Evolutionary conservation across 2,113 vertebrate genomes (phyloP).

Genomic region (Vulpes ferrilata): DNA sequence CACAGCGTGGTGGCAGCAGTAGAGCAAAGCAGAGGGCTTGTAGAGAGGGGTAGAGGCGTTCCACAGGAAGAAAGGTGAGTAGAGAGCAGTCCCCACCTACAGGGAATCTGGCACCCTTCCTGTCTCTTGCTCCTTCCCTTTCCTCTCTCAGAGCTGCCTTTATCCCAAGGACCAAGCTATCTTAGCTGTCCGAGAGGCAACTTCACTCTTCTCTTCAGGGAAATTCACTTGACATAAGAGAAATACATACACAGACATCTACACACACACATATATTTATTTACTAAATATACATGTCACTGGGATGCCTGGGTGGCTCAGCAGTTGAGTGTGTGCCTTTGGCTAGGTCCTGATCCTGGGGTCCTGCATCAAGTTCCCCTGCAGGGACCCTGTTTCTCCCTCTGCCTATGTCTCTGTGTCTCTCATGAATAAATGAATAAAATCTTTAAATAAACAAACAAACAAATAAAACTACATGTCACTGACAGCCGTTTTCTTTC

Average conservation of each 20-base stretch:
- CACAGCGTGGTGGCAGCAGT: rapidly evolving
- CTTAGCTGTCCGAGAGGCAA: neutral
- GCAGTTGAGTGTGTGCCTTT: too few species aligned
- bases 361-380: too few species aligned
- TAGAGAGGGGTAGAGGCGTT: neutral
- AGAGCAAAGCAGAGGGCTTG: neutral
- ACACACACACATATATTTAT: neutral
- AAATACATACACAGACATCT: neutral
- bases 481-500: constrained; percentile 18
- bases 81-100: neutral
- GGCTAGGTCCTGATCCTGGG: too few species aligned
- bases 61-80: too few species aligned
- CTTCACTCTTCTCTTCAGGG: neutral
- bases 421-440: too few species aligned
- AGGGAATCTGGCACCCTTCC: rapidly evolving
- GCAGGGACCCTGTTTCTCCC: too few species aligned
- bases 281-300: neutral
- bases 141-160: neutral
- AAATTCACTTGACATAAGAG: neutral
- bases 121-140: neutral
- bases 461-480: neutral
- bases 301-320: neutral
- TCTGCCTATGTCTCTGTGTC: too few species aligned
- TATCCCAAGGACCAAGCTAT: neutral
- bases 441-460: too few species aligned